A percentile compares a stretch with the other conserved stretches of the same genome.
Conservation (phyloP, 2,113 vertebrate genomes). For the Microcebus murinus region DNA sequence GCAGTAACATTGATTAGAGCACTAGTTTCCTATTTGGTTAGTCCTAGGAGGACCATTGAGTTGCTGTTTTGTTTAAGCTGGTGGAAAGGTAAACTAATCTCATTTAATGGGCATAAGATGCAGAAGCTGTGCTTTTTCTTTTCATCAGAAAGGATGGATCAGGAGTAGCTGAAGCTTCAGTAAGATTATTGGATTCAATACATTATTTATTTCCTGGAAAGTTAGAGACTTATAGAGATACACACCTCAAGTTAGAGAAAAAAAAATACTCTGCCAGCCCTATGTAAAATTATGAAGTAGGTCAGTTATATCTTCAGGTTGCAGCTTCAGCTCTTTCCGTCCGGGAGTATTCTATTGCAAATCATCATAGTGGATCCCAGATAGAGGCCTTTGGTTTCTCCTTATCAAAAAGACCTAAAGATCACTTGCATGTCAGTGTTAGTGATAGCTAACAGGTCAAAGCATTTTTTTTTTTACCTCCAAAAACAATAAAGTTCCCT, state of each 20-base stretch:
- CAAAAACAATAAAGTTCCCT: not conserved
- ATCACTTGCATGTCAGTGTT: not conserved
- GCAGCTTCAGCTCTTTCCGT: not conserved
- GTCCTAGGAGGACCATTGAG: conserved; percentile 63
- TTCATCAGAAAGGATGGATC: not conserved
- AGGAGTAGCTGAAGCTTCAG: not conserved
- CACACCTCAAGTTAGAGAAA: not conserved
- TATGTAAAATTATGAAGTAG: conserved; percentile 14
- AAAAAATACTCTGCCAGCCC: not conserved
- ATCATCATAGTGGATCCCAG: not conserved
- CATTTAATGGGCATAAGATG: conserved; percentile 36
- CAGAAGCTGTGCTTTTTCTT: conserved; percentile 23
- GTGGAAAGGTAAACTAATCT: conserved; percentile 66
- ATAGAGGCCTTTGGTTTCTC: not conserved
- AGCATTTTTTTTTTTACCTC: not conserved
- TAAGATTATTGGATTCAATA: conserved; percentile 7
- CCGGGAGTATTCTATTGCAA: not conserved
- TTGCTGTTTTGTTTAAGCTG: conserved; percentile 67
- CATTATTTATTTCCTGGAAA: conserved; percentile 40
- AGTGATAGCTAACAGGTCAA: not conserved
- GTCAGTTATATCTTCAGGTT: not conserved
- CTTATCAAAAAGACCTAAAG: not conserved
- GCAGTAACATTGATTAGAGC: conserved; percentile 68
- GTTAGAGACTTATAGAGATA: conserved; percentile 10
- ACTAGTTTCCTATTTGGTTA: conserved; percentile 61